phyloP scores from a whole-genome alignment of 2,888 invertebrate genomes.

The Tineola bisselliella region DNA sequence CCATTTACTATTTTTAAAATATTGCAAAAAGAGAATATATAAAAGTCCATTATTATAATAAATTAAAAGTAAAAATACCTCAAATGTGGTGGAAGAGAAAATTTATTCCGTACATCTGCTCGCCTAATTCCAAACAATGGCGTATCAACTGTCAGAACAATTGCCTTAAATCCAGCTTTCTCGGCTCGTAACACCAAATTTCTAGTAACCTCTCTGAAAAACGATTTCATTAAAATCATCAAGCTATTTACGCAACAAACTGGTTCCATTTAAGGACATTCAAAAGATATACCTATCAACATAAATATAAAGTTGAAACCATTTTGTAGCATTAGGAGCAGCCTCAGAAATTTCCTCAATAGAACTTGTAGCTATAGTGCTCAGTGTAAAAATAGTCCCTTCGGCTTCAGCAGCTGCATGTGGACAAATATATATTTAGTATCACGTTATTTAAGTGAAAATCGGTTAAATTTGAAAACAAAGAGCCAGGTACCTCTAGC shows the following conservation, averaged over 20 bases:
- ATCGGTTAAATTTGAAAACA: too few species aligned
- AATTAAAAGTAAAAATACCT: slow-evolving; percentile 62
- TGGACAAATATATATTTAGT: too few species aligned
- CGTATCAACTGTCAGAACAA: slow-evolving; percentile 90
- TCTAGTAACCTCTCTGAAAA: slow-evolving; percentile 71
- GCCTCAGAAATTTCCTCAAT: slow-evolving; percentile 87
- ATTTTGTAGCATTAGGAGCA: slow-evolving; percentile 79
- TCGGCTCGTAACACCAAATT: slow-evolving; percentile 82
- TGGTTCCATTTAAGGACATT: too few species aligned
- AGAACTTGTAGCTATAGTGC: slow-evolving; percentile 87
- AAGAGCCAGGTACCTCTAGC: slow-evolving; percentile 70
- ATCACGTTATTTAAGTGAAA: too few species aligned
- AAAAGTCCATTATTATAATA: neutral
- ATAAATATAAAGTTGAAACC: slow-evolving; percentile 94
- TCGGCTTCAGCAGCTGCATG: slow-evolving; percentile 78
- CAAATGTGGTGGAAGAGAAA: slow-evolving; percentile 82
- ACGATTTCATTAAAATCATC: too few species aligned
- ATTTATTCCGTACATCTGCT: slow-evolving; percentile 85
- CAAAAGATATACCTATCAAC: slow-evolving; percentile 72
- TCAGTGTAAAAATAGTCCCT: slow-evolving; percentile 81
- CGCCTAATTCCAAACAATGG: slow-evolving; percentile 86
- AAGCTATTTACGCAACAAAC: too few species aligned
- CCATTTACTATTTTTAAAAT: too few species aligned
- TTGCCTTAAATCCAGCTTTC: slow-evolving; percentile 83
- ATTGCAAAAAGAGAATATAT: too few species aligned